phyloP scores from a whole-genome alignment of 2,113 vertebrate species.

The Colius striatus region DNA sequence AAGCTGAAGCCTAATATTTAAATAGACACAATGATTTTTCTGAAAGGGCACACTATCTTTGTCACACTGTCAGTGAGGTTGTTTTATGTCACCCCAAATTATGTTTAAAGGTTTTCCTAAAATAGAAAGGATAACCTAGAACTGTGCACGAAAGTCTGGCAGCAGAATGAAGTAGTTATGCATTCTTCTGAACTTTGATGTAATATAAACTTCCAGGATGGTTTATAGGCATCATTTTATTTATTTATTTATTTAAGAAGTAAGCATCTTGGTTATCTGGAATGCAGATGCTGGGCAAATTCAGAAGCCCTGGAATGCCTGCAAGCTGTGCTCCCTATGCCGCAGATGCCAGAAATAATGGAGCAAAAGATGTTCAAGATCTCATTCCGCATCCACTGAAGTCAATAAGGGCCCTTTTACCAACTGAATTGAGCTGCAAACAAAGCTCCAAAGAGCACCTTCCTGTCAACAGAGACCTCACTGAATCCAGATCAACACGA shows the following conservation, averaged over 20 bases:
- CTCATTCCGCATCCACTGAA: constrained; percentile 18
- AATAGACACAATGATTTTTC: constrained; percentile 64
- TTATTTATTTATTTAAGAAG: constrained; percentile 5
- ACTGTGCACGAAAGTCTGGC: constrained; percentile 24
- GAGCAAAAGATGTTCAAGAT: not conserved
- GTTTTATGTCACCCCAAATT: constrained; percentile 51
- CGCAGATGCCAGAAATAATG: constrained; percentile 62
- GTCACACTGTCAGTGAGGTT: constrained; percentile 39
- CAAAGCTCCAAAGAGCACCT: not conserved
- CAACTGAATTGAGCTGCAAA: not conserved
- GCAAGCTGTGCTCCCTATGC: constrained; percentile 60
- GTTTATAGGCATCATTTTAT: constrained; percentile 39
- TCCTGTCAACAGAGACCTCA: not conserved
- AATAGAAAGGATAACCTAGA: constrained; percentile 57
- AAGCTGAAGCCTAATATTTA: constrained; percentile 72
- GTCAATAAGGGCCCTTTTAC: not conserved
- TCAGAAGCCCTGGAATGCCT: constrained; percentile 62
- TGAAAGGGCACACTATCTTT: constrained; percentile 25
- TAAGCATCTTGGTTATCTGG: constrained; percentile 54
- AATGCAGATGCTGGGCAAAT: constrained; percentile 71
- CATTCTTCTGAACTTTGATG: constrained; percentile 53
- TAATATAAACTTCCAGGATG: constrained; percentile 50
- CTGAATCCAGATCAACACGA: not conserved
- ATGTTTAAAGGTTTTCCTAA: constrained; percentile 54
- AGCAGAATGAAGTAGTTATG: constrained; percentile 51